Evolutionary conservation across 2,888 invertebrate genomes (phyloP), one percentile per base, ranked within the genome.

Genomic region (Beris chalybata): DNA sequence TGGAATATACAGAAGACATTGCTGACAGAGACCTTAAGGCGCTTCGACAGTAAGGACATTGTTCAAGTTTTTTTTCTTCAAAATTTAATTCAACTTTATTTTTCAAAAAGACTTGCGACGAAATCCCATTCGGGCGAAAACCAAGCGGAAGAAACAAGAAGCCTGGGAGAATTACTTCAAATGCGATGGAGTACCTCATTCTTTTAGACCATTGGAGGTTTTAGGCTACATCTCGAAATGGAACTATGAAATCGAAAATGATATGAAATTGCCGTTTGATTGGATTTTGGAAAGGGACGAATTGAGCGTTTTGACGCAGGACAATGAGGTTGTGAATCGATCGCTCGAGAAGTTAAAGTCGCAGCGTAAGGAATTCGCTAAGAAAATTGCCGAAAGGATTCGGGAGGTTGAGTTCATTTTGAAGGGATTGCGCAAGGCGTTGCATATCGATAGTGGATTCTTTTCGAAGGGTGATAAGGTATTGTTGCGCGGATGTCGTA

Each of bases 141-240:
- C n/a, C 5, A 22, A 38, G 22, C 43, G 30, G 2, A 52, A 29
- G 11, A 13, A 53, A 53, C 6, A 52, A 22, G 29, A 52, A 53
- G n/a, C 7, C 22, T 63, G 63, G 63, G 53, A 53, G 29, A 30
- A 52, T 15, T 52, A 22, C n/a, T 63, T 63, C 29, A 63, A 52
- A 13, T 63, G 63, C 32, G 63, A 63, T 38, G 63, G 63, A 5
- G 12, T 63, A 9, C 63, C 63, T 11, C 43, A 63, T 29, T 15
- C 43, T 6, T 53, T 63, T 43, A 31, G 13, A 13, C 44, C 53
- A 1, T 5, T 22, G 3, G 63, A 38, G 32, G 13, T 53, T 5
- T 22, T 11, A 12, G n/a, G 15, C 4, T 63, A 38, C 22, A 5
- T 63, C 4, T 15, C 43, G 4, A 52, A 53, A n/a, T 63, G 52